Conservation (phyloP, 2,888 invertebrate genomes). For the Nomada lathburiana region DNA sequence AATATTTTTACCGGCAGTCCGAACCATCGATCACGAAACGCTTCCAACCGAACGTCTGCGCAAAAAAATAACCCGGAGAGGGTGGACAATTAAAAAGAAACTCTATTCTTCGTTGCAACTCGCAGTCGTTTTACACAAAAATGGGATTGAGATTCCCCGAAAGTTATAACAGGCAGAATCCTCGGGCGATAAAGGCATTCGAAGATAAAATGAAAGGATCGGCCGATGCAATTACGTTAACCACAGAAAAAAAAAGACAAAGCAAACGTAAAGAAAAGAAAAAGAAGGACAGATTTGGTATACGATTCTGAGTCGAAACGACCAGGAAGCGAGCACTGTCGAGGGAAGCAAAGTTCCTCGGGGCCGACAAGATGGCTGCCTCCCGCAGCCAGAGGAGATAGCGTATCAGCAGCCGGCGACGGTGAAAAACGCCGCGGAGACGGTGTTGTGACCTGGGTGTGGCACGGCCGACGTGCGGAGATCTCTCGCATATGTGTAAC, state of each 20-base stretch:
- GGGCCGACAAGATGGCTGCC: constrained; percentile 32
- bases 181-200: no score
- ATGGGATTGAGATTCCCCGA: no score
- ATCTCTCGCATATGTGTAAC: constrained; percentile 67
- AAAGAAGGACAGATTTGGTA: no score
- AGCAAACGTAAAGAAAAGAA: no score
- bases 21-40: constrained; percentile 28
- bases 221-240: no score
- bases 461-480: constrained; percentile 69
- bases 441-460: constrained; percentile 73
- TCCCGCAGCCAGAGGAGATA: constrained; percentile 47
- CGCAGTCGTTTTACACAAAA: no score
- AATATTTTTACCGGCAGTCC: constrained; percentile 17
- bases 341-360: no score
- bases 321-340: no score
- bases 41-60: neutral
- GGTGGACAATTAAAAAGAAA: neutral
- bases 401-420: constrained; percentile 56
- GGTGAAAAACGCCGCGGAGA: constrained; percentile 49
- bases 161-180: no score
- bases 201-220: no score
- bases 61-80: neutral
- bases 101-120: neutral
- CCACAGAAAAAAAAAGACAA: no score
- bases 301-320: no score